Percentiles rank a stretch among this genome's conserved stretches.
Conservation (phyloP, 2,797 vertebrate genomes). For the Diplodus puntazzo region DNA sequence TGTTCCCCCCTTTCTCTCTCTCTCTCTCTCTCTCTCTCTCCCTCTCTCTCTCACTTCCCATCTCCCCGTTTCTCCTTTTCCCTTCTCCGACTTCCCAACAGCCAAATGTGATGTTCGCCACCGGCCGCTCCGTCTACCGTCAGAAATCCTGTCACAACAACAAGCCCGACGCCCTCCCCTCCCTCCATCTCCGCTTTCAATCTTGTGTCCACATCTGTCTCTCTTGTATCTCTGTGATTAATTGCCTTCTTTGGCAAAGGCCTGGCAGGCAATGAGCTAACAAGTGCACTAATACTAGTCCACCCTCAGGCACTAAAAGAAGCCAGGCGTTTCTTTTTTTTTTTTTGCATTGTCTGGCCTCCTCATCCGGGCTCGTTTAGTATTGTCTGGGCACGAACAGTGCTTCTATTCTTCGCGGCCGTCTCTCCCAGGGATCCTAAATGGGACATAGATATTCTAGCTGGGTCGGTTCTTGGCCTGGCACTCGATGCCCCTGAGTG, state of each 20-base stretch:
- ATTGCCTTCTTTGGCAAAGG: slow-evolving; percentile 39
- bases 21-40: background rate
- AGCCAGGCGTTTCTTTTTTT: slow-evolving; percentile 56
- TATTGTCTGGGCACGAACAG: slow-evolving; percentile 77
- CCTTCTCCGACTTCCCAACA: slow-evolving; percentile 40
- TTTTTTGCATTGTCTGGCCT: slow-evolving; percentile 71
- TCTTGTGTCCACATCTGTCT: slow-evolving; percentile 55
- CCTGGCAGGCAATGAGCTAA: slow-evolving; percentile 43
- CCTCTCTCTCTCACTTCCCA: background rate
- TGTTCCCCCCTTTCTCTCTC: background rate
- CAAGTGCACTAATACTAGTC: slow-evolving; percentile 60
- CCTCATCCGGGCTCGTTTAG: slow-evolving; percentile 67
- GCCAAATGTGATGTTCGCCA: slow-evolving; percentile 20
- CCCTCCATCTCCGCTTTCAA: slow-evolving; percentile 41
- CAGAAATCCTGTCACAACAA: slow-evolving; percentile 50
- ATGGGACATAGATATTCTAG: slow-evolving; percentile 81
- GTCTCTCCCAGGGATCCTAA: slow-evolving; percentile 73
- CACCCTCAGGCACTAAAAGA: slow-evolving; percentile 60
- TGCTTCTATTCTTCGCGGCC: slow-evolving; percentile 73
- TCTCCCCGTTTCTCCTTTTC: background rate
- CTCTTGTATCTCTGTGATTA: slow-evolving; percentile 22
- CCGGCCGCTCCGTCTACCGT: slow-evolving; percentile 29
- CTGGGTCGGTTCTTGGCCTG: slow-evolving; percentile 67
- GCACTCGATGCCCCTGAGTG: slow-evolving; percentile 73
- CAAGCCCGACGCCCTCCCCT: slow-evolving; percentile 3